Percentiles rank a stretch among this genome's conserved stretches.
Evolutionary conservation across 2,888 invertebrate species (phyloP).

Genomic region (Allacma fusca): DNA sequence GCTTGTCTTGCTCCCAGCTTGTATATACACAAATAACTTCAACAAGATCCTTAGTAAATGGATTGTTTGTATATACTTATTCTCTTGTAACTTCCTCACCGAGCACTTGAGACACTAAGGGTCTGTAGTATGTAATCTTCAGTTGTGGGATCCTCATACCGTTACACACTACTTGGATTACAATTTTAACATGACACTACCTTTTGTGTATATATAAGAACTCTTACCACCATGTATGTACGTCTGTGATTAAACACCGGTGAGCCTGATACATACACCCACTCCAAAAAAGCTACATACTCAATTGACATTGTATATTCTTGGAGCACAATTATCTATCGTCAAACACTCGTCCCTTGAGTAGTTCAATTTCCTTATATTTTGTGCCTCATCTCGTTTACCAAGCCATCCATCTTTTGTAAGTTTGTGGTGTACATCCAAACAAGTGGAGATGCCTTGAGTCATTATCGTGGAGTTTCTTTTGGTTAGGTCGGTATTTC

Average conservation of each 20-base stretch:
- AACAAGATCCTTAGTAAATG: slow-evolving; percentile 16
- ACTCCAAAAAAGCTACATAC: background rate
- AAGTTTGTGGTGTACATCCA: background rate
- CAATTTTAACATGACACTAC: background rate
- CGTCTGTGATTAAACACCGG: too few species aligned
- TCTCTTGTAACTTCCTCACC: background rate
- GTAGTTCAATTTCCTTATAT: background rate
- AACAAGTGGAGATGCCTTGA: slow-evolving; percentile 23
- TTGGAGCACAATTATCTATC: slow-evolving; percentile 23
- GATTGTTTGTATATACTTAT: background rate
- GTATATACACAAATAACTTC: background rate
- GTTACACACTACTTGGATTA: background rate
- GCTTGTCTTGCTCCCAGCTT: background rate
- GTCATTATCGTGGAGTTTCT: slow-evolving; percentile 38
- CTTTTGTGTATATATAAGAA: background rate
- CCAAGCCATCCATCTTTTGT: slow-evolving; percentile 32
- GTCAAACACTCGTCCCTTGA: slow-evolving; percentile 11
- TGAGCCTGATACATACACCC: too few species aligned
- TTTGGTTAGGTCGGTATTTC: slow-evolving; percentile 25
- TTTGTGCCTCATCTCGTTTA: background rate
- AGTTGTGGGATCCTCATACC: background rate
- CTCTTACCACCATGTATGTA: too few species aligned
- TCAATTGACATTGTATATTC: background rate
- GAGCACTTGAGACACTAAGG: too few species aligned
- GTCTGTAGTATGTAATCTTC: background rate